Evolutionary conservation across 2,888 invertebrate genomes (phyloP), one percentile per base, ranked within the genome.

Genomic region (Julus scandinavius): DNA sequence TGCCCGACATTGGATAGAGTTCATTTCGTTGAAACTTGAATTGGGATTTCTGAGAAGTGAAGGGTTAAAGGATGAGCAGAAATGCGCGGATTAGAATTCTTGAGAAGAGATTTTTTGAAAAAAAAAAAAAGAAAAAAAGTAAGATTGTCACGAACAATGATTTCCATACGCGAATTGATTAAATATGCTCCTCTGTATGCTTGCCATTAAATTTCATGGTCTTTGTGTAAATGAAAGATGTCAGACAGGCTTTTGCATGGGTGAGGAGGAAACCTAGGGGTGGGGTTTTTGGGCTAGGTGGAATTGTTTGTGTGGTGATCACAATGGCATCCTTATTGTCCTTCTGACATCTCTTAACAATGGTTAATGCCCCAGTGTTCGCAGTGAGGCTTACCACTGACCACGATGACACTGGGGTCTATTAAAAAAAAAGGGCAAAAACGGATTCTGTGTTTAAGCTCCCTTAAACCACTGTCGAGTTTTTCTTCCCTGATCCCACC

Each of bases 311-410:
- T 49, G 49, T n/a, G 49, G 49, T 13, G 50, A 50, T 45, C 20
- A 85, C 85, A 85, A 50, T 85, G 50, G 85, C 49, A 29, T 85
- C 49, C 49, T 50, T 20, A 85, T 85, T 85, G 85, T 85, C 45
- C 49, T 85, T 45, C 20, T 85, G 85, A 85, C 85, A 85, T 85
- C 85, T 85, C 85, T 41, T 49, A 85, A 85, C 85, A 85, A 85
- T 85, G 85, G 45, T 11, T 85, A 85, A 85, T 85, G 85, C 49
- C 50, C 85, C 85, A 49, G 85, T 41, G 49, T 85, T 85, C 85
- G 41, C 85, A 41, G 85, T 80, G 80, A 85, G 85, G 50, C 50
- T 85, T 85, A 85, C 85, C 85, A 85, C 85, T 85, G 85, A 49
- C 85, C 85, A 85, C 29, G 80, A 38, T 80, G 80, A 80, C 80